Evolutionary conservation across 2,113 vertebrate genomes (phyloP), one percentile per base, ranked within the genome.

Genomic region (Ceratotherium simum): DNA sequence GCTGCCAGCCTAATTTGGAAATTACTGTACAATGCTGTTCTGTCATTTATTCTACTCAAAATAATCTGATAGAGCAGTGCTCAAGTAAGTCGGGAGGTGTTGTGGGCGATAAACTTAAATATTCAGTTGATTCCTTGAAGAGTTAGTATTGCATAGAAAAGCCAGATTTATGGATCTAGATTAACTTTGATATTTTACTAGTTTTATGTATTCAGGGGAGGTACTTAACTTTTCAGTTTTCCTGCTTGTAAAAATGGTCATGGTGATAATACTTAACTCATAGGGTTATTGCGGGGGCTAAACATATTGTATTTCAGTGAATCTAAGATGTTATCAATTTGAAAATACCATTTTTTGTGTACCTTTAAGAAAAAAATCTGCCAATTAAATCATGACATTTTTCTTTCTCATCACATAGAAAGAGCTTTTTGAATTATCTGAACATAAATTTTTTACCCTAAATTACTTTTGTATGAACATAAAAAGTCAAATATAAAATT

Each of bases 361-460:
- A 29, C 39, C 29, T 86, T 18, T 73, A 86, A 58, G 31, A 25
- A 78, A 54, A 90, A 86, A 58, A 16, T 5, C 6, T 78, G 64
- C 65, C 10, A 23, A 65, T 87, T 81, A 87, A 91, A 88, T 91
- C 92, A 70, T 89, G 64, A 70, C 80, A 90, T 75, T 92, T 6
- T 51, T 17, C 58, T 80, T 90, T 94, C 73, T 89, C 29, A 92
- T 78, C 48, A 84, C 36, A 62, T 27, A 85, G 29, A 81, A 69
- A 39, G 75, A 94, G 27, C 13, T 36, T 95, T 87, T 91, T 78
- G 2, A 82, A 70, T 88, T 54, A 75, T 85, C 27, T 94, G 72
- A 76, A 94, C 64, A 88, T 67, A 91, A 64, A 83, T 84, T 94
- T 80, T 91, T 88, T 65, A 83, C 73, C 39, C 36, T 72, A 54